Conservation (phyloP, 2,113 vertebrate genomes). For the Hirundichthys speculiger region DNA sequence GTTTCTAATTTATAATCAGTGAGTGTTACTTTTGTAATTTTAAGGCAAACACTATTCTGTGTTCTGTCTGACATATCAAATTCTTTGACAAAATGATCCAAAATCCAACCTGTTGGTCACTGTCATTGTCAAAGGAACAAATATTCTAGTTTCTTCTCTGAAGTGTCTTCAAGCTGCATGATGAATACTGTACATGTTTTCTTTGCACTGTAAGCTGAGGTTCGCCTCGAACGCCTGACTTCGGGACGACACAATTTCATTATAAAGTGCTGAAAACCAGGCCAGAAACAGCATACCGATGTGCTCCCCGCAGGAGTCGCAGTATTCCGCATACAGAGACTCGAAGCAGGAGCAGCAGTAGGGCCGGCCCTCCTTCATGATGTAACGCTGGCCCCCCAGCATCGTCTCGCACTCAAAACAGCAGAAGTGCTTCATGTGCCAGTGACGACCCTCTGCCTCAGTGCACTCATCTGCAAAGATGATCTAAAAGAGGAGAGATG, state of each 20-base stretch:
- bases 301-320: slow-evolving; percentile 96
- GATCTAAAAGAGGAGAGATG: slow-evolving; percentile 82
- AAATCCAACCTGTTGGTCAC: slow-evolving; percentile 61
- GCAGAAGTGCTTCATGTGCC: slow-evolving; percentile 99
- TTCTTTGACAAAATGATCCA: slow-evolving; percentile 52
- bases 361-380: slow-evolving; percentile 98
- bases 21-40: slow-evolving; percentile 48
- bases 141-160: slow-evolving; percentile 8
- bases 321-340: slow-evolving; percentile 95
- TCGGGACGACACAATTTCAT: slow-evolving; percentile 17
- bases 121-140: slow-evolving; percentile 14
- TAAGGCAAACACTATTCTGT: slow-evolving; percentile 64
- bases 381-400: slow-evolving; percentile 96
- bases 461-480: slow-evolving; percentile 98
- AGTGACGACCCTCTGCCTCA: slow-evolving; percentile 95
- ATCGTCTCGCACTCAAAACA: slow-evolving; percentile 97
- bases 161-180: slow-evolving; percentile 2
- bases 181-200: slow-evolving; percentile 8
- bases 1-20: slow-evolving; percentile 73
- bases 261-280: slow-evolving; percentile 32
- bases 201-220: slow-evolving; percentile 17
- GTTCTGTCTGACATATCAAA: slow-evolving; percentile 68
- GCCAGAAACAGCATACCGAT: slow-evolving; percentile 86
- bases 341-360: slow-evolving; percentile 99
- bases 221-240: background rate